Conservation (phyloP, 2,113 vertebrate species). For the Callipepla californica region DNA sequence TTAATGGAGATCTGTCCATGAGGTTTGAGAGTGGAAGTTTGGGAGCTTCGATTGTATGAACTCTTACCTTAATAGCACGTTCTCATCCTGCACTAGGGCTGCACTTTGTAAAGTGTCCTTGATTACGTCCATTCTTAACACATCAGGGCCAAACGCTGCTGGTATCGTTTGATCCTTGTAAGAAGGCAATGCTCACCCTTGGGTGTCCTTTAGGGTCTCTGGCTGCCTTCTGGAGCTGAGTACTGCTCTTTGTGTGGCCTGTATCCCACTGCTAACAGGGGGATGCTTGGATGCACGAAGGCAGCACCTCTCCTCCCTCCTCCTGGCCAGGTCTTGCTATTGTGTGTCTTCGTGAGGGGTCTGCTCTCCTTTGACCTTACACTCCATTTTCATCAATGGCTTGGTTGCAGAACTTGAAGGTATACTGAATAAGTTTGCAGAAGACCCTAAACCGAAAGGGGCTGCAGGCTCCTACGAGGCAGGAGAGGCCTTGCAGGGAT, state of each 20-base stretch:
- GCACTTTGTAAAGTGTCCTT: neutral
- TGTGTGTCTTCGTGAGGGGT: neutral
- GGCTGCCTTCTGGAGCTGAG: neutral
- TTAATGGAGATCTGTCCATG: neutral
- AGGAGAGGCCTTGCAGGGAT: neutral
- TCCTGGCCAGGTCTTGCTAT: neutral
- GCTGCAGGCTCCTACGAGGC: too few species aligned
- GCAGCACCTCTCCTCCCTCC: neutral
- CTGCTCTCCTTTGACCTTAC: neutral
- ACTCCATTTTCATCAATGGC: neutral
- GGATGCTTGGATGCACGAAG: rapidly evolving
- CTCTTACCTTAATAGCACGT: neutral
- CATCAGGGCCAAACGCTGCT: neutral
- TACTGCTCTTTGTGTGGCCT: neutral
- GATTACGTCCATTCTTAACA: neutral
- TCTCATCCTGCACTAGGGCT: rapidly evolving
- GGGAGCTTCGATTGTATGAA: neutral
- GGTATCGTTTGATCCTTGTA: neutral
- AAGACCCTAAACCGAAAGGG: neutral
- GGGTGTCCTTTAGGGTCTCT: neutral
- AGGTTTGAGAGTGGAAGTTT: neutral
- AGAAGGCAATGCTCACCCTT: neutral
- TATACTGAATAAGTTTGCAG: neutral
- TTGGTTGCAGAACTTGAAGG: neutral
- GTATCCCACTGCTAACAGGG: neutral